Percentiles rank a stretch among this genome's conserved stretches.
phyloP scores from a whole-genome alignment of 2,113 vertebrate genomes.

The Tetrax tetrax region DNA sequence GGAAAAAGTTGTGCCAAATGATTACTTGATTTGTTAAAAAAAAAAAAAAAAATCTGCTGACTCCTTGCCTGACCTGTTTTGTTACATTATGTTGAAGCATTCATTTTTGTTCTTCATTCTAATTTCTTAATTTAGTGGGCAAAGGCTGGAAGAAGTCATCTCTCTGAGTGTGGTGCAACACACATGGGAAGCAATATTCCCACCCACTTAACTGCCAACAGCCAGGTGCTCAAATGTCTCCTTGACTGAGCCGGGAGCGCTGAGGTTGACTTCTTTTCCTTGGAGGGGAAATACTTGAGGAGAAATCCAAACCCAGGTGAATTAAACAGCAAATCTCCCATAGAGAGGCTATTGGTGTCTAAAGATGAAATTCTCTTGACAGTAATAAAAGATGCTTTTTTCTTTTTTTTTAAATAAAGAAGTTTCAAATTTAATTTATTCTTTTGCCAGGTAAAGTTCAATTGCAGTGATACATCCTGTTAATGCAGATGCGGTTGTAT shows the following conservation, averaged over 20 bases:
- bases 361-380: background rate
- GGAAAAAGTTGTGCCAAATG: background rate
- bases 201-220: background rate
- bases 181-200: background rate
- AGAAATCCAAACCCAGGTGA: background rate
- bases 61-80: background rate
- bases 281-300: background rate
- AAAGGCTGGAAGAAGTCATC: background rate
- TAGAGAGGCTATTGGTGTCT: background rate
- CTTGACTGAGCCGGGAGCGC: background rate
- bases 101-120: background rate
- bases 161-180: background rate
- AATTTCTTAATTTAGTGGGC: background rate
- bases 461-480: constrained; percentile 1
- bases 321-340: background rate
- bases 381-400: background rate
- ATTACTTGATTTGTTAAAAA: background rate
- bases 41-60: background rate
- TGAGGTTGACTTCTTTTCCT: constrained; percentile 2
- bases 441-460: constrained; percentile 1
- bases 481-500: background rate
- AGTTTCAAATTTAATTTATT: background rate
- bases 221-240: background rate
- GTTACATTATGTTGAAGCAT: background rate
- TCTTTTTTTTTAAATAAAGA: background rate